Evolutionary conservation across 30 jellyfish, hydroid and myxozoan genomes (phyloP), one percentile per base, ranked within the genome.

Genomic region (Morbakka virulenta): DNA sequence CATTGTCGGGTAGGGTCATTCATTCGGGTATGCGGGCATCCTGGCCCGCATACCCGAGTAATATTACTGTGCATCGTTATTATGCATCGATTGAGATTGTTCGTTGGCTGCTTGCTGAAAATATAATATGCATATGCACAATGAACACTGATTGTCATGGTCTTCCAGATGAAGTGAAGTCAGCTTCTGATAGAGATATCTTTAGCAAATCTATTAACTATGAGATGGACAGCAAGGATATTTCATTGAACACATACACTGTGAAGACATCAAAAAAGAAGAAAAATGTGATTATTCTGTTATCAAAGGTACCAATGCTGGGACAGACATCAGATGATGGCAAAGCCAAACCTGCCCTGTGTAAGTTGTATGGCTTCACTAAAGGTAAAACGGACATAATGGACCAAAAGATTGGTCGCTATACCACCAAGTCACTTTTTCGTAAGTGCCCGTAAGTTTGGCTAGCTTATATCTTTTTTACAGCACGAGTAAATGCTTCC

Each of bases 351-450:
- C 52, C 76, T 65, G 89, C 87, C n/a, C 27, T 78, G 77, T 78
- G 27, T 22, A 78, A 67, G 21, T 66, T 78, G 26, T 65, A 78
- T 35, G 89, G 67, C 26, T 65, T 65, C 50, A 78, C 89, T 4
- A 78, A 67, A 31, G 80, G 87, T 14, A 77, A 87, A 4, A 66
- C 87, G 24, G 89, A 78, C 28, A 41, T 28, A 3, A 82, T 73
- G 31, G 85, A 73, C 31, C 68, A 0, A 0, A 48, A 73, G 32
- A 73, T 50, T 21, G 85, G 76, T 21, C 21, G 31, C 75, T 76
- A 27, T 35, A 17, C 86, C 49, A 25, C 57, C 0, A 76, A 76
- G 63, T 70, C 86, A 6, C n/a, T 20, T n/a, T 0, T 77, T 26
- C 88, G 32, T 11, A 36, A 57, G 0, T 78, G 89, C 87, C 20